Base-by-base conservation (phyloP, 2,113 vertebrate genomes). In the Dromaius novaehollandiae region DNA sequence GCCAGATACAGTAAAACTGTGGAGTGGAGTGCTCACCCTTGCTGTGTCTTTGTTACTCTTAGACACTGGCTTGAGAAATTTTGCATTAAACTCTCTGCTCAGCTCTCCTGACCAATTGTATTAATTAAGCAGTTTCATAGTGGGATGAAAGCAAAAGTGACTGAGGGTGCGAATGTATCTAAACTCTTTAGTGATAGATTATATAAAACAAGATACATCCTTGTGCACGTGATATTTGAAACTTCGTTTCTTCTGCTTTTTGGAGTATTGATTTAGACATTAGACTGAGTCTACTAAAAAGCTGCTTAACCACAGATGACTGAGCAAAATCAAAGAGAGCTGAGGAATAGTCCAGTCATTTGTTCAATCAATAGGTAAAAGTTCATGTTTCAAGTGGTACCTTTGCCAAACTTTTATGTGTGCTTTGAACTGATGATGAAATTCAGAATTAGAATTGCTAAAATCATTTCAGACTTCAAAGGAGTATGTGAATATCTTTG, bases 21-120 rank as follows among this genome's bases (percentile, higher is more conserved):
- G 40, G 71, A 68, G n/a, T 75, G 17, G 16, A 17, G 11, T 21
- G 30, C 34, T n/a, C 20, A 22, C 14, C 48, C 63, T 75, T 28
- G 11, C 40, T 44, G 7, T 34, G 24, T 50, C n/a, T 32, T 18
- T 0, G 0, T 79, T 42, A 56, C 13, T 1, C 1, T 70, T 48
- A 53, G 66, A 30, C 32, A 9, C 50, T 30, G 28, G 46, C 11
- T 82, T 38, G 0, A 63, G 73, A 13, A 2, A 6, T 68, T 87
- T 44, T 87, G 51, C 5, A 15, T 26, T 66, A 7, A 80, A 61
- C 38, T 36, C 25, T 46, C 25, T 46, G 3, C 30, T 79, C 9
- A 13, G 7, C 65, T 91, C 40, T 91, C 36, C 77, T 63, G 40
- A 53, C 19, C 9, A 53, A 13, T 46, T 38, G n/a, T 74, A 73